These are phyloP conservation scores for Alosa alosa DNA, from an alignment of 2,113 vertebrate species.

Conservation along the genomic window DNA sequence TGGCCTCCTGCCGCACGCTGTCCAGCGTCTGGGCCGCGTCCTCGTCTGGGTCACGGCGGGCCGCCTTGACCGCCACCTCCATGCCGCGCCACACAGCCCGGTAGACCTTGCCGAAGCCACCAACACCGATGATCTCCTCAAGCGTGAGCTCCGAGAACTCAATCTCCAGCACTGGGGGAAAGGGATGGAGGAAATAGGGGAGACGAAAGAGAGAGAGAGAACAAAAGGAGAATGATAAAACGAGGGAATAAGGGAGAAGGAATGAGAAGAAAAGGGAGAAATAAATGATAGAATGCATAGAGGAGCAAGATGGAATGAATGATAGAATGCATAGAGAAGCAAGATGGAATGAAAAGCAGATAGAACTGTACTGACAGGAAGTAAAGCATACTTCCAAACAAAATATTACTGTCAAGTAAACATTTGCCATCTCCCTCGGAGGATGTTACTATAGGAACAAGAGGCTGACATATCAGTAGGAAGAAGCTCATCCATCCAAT, in stretches of 20 bases:
- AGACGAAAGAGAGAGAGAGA: background rate
- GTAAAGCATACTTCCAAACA: background rate
- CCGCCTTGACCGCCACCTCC: constrained; percentile 96
- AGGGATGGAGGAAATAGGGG: constrained; percentile 11
- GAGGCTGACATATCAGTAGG: background rate
- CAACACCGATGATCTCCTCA: constrained; percentile 97
- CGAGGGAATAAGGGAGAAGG: background rate
- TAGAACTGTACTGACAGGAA: background rate
- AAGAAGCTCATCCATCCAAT: background rate
- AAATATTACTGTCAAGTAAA: background rate
- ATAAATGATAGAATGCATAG: background rate
- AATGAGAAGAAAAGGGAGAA: background rate
- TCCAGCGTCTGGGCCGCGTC: constrained; percentile 89
- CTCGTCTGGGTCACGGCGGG: constrained; percentile 92
- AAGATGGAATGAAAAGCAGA: background rate
- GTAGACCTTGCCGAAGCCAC: constrained; percentile 96
- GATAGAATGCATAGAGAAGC: background rate
- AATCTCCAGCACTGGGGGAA: constrained; percentile 82
- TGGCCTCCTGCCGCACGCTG: constrained; percentile 95
- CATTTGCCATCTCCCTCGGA: background rate
- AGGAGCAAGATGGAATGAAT: background rate
- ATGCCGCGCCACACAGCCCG: constrained; percentile 85
- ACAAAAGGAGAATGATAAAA: background rate
- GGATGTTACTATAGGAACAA: background rate
- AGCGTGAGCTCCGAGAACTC: constrained; percentile 88